Percentiles rank a stretch among this genome's conserved stretches.
These are phyloP conservation scores for Drosophila kohkoa DNA, from an alignment of 1,140 invertebrate species.

Conservation along the genomic window DNA sequence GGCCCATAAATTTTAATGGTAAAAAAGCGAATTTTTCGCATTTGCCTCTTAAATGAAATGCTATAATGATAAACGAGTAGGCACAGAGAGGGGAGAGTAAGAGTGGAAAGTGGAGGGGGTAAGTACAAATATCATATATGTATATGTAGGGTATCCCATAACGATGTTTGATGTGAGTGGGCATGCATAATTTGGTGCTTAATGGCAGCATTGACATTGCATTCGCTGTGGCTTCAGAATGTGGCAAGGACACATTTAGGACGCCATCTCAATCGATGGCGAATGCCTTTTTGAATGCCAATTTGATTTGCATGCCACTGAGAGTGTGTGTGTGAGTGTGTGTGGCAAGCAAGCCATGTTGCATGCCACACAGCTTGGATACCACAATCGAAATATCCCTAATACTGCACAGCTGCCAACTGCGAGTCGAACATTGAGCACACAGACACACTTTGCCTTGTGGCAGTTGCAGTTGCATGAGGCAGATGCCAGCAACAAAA, in stretches of 20 bases:
- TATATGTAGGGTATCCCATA: not conserved
- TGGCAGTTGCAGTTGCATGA: conserved; percentile 1
- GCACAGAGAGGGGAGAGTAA: not conserved
- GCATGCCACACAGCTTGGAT: not conserved
- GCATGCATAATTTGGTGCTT: conserved; percentile 78
- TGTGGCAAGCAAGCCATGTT: conserved; percentile 15
- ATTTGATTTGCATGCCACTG: conserved; percentile 61
- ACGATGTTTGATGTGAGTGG: conserved; percentile 64
- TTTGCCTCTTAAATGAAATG: conserved; percentile 51
- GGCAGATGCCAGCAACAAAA: conserved; percentile 1
- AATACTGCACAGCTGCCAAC: not conserved
- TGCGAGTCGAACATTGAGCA: not conserved
- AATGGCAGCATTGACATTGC: conserved; percentile 72
- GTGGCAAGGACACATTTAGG: conserved; percentile 34
- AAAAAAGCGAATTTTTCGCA: conserved; percentile 64
- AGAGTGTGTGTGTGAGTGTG: not conserved
- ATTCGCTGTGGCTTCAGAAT: not conserved
- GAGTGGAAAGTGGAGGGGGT: not conserved
- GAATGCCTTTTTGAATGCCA: conserved; percentile 31
- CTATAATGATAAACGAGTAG: conserved; percentile 26
- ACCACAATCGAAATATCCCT: not conserved
- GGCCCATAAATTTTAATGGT: conserved; percentile 79
- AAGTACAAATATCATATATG: too few relatives aligned
- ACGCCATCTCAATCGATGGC: conserved; percentile 40
- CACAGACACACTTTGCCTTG: not conserved